Percentiles rank a stretch among this genome's conserved stretches.
Conservation (phyloP, 2,888 invertebrate genomes). For the Syritta pipiens region DNA sequence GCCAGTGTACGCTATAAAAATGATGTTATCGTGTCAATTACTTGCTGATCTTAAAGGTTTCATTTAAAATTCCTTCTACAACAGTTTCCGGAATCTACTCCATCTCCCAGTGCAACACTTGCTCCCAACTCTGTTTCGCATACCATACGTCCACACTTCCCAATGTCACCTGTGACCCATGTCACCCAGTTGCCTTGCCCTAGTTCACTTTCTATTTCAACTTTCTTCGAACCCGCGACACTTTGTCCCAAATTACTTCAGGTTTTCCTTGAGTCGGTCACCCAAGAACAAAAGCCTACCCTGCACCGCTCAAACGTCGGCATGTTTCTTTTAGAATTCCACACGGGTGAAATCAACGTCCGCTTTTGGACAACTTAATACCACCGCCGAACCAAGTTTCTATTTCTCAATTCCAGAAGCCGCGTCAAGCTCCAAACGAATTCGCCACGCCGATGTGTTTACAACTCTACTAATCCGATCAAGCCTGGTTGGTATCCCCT, state of each 20-base stretch:
- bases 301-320: too few relatives aligned
- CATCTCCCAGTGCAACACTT: too few relatives aligned
- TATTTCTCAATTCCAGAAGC: conserved; percentile 43
- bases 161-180: too few relatives aligned
- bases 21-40: too few relatives aligned
- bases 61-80: too few relatives aligned
- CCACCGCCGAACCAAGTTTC: background rate
- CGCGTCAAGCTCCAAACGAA: background rate
- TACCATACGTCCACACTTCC: too few relatives aligned
- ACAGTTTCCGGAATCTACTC: too few relatives aligned
- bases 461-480: conserved; percentile 45
- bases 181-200: conserved; percentile 15
- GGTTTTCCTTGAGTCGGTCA: background rate
- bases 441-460: conserved; percentile 34
- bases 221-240: conserved; percentile 35
- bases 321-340: too few relatives aligned
- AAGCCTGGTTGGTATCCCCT: conserved; percentile 20
- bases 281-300: background rate
- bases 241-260: background rate
- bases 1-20: too few relatives aligned
- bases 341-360: background rate
- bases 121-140: too few relatives aligned
- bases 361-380: background rate
- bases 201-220: conserved; percentile 55
- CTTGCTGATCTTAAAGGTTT: too few relatives aligned